A percentile compares a stretch with the other conserved stretches of the same genome.
Conservation (phyloP, 2,113 vertebrate species). For the Stegastes partitus region DNA sequence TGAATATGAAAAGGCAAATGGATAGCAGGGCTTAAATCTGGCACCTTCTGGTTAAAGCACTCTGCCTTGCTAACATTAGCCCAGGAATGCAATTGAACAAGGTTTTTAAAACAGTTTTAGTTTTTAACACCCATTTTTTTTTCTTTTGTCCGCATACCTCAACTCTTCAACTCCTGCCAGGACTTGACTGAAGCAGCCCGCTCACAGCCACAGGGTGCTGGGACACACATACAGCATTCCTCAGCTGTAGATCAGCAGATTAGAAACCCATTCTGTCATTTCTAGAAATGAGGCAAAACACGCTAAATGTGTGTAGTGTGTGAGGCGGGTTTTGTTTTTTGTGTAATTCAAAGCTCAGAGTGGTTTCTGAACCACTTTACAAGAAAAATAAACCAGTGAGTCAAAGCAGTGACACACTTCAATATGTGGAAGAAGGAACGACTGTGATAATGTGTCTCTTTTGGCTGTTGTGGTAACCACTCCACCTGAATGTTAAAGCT, state of each 20-base stretch:
- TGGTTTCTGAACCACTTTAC: neutral
- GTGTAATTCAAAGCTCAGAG: conserved; percentile 3
- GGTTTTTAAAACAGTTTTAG: neutral
- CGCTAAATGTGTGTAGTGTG: neutral
- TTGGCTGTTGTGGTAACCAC: no score
- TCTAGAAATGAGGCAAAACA: conserved; percentile 28
- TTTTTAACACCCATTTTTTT: neutral
- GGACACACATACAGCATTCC: conserved; percentile 60
- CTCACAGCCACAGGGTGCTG: conserved; percentile 45
- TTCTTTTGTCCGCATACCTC: conserved; percentile 33
- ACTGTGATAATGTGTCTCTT: no score
- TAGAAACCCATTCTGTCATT: neutral
- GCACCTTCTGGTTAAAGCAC: neutral
- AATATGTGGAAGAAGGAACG: neutral
- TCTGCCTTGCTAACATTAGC: neutral
- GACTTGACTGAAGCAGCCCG: conserved; percentile 69
- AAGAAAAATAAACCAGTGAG: neutral
- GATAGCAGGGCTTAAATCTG: neutral
- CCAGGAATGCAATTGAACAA: neutral
- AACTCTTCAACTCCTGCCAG: conserved; percentile 64
- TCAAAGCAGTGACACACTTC: neutral
- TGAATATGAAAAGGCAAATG: neutral
- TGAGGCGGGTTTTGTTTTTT: neutral
- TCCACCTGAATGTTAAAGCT: no score
- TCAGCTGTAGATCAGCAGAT: conserved; percentile 41